Percentiles rank a stretch among this genome's conserved stretches.
phyloP scores from a whole-genome alignment of 2,888 invertebrate species.

The Epirrhoe tristata region DNA sequence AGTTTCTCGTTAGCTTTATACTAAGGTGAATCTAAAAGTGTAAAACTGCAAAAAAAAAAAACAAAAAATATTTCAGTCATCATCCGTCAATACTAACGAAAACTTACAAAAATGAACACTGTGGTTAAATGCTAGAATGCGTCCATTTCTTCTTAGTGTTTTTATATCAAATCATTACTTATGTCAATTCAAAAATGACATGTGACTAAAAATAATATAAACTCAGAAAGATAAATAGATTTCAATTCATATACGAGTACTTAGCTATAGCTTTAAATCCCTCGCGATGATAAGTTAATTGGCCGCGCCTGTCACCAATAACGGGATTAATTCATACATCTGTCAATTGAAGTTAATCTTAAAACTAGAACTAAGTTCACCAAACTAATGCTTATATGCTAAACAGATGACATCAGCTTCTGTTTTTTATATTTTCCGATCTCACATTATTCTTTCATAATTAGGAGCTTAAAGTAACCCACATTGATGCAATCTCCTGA shows the following conservation, averaged over 20 bases:
- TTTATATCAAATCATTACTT: neutral
- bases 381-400: conserved; percentile 18
- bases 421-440: conserved; percentile 9
- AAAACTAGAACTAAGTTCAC: conserved; percentile 12
- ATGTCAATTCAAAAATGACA: neutral
- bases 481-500: conserved; percentile 43
- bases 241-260: neutral
- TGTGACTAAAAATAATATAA: neutral
- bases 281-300: conserved; percentile 24
- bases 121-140: too few species aligned
- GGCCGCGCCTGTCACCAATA: conserved; percentile 27
- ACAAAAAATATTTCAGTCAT: too few species aligned
- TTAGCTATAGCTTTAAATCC: conserved; percentile 5
- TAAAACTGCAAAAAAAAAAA: neutral
- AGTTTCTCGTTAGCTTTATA: neutral
- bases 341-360: conserved; percentile 18
- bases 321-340: conserved; percentile 24
- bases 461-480: conserved; percentile 30
- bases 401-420: conserved; percentile 25
- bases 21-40: neutral
- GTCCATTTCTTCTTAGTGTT: too few species aligned
- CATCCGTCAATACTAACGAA: too few species aligned
- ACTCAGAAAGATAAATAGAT: conserved; percentile 3
- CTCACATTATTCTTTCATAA: conserved; percentile 25
- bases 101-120: too few species aligned